A percentile compares a stretch with the other conserved stretches of the same genome.
These are phyloP conservation scores for Erebia palarica DNA, from an alignment of 2,888 invertebrate species.

Conservation along the genomic window DNA sequence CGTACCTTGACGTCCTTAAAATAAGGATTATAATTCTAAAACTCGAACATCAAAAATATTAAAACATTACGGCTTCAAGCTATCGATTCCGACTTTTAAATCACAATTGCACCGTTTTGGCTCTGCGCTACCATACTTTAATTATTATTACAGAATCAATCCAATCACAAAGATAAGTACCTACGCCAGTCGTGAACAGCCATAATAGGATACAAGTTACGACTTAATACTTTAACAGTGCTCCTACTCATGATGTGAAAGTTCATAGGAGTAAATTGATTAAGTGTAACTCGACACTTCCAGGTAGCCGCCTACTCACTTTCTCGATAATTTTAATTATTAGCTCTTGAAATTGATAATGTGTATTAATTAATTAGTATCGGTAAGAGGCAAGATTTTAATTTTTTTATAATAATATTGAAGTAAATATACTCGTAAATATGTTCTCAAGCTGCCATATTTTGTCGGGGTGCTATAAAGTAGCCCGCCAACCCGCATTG, in stretches of 20 bases:
- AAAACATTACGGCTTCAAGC: too few relatives aligned
- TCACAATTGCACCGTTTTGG: neutral
- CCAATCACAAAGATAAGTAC: conserved; percentile 32
- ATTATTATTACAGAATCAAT: conserved; percentile 30
- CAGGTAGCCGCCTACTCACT: neutral
- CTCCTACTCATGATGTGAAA: conserved; percentile 12
- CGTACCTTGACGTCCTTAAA: too few relatives aligned
- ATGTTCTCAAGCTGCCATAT: too few relatives aligned
- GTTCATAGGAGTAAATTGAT: conserved; percentile 7
- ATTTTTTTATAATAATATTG: too few relatives aligned
- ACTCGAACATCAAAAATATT: too few relatives aligned
- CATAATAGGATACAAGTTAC: conserved; percentile 5
- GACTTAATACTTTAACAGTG: conserved; percentile 5
- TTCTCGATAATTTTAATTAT: neutral
- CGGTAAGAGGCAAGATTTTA: neutral
- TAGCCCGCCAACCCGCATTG: too few relatives aligned
- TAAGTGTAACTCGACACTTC: conserved; percentile 12
- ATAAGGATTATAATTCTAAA: too few relatives aligned
- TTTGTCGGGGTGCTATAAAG: too few relatives aligned
- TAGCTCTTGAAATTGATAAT: neutral
- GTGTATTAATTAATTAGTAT: too few relatives aligned
- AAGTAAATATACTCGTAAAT: too few relatives aligned
- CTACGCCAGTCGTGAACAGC: conserved; percentile 10
- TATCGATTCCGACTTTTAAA: conserved; percentile 1
- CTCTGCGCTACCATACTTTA: neutral